Percentiles rank a stretch among this genome's conserved stretches.
phyloP scores from a whole-genome alignment of 2,113 vertebrate genomes.

The Sinosuthora webbiana region DNA sequence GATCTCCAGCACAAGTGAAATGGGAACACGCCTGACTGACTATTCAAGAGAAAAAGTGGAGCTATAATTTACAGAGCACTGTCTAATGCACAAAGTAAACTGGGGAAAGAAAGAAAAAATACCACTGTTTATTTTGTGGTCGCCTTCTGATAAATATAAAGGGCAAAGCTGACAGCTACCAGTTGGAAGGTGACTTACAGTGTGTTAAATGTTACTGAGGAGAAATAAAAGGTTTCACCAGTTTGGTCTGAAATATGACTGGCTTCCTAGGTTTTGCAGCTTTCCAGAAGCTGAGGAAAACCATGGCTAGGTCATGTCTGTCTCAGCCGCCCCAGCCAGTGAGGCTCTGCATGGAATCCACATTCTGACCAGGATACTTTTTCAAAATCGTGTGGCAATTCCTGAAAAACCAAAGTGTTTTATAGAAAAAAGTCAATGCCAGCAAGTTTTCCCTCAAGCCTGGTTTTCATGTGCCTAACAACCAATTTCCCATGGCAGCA shows the following conservation, averaged over 20 bases:
- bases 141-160: not conserved
- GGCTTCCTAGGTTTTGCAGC: not conserved
- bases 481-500: not conserved
- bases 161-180: not conserved
- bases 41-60: not conserved
- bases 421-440: not conserved
- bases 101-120: not conserved
- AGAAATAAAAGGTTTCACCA: not conserved
- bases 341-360: not conserved
- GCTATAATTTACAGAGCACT: not conserved
- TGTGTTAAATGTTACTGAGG: not conserved
- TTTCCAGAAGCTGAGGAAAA: not conserved
- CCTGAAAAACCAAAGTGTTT: not conserved
- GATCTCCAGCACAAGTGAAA: not conserved
- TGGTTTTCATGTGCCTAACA: not conserved
- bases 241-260: not conserved
- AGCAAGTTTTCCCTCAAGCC: not conserved
- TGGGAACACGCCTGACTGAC: not conserved
- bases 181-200: not conserved
- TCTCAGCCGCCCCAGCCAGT: not conserved
- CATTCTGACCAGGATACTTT: not conserved
- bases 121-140: not conserved
- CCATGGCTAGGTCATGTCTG: not conserved
- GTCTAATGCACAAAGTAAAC: conserved; percentile 24
- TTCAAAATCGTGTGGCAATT: not conserved